Evolutionary conservation across 2,888 invertebrate genomes (phyloP).

Genomic region (Drosophila koepferae): DNA sequence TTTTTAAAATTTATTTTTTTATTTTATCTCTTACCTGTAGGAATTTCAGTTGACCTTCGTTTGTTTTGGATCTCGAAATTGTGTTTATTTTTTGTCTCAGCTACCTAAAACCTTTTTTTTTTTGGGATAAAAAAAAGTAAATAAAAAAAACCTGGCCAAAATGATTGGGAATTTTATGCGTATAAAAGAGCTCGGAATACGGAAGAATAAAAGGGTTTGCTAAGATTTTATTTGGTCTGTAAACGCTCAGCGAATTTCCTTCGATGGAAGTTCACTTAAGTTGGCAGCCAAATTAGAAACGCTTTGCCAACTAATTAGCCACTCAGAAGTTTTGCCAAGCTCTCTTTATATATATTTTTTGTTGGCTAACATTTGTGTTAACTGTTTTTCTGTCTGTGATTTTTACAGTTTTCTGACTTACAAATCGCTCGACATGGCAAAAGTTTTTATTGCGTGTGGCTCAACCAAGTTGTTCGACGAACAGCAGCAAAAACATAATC

Average conservation of each 20-base stretch:
- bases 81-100: constrained; percentile 34
- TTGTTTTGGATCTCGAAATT: constrained; percentile 12
- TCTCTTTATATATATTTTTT: constrained; percentile 6
- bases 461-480: constrained; percentile 59
- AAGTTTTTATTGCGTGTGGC: constrained; percentile 66
- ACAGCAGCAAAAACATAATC: constrained; percentile 59
- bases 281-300: constrained; percentile 50
- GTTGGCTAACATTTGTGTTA: constrained; percentile 39
- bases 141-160: constrained; percentile 26
- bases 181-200: constrained; percentile 23
- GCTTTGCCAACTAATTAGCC: constrained; percentile 71
- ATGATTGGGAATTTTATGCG: constrained; percentile 38
- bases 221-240: constrained; percentile 1
- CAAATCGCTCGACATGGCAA: constrained; percentile 64
- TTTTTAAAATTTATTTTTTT: too few species aligned
- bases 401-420: constrained; percentile 74
- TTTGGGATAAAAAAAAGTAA: constrained; percentile 7
- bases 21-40: neutral
- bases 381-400: constrained; percentile 77
- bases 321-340: constrained; percentile 50
- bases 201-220: constrained; percentile 37
- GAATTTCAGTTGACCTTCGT: neutral
- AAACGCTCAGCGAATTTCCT: constrained; percentile 42
- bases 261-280: constrained; percentile 62
- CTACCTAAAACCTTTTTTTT: neutral